Base-by-base conservation (phyloP, 2,888 invertebrate genomes). In the Odontomyia ornata region DNA sequence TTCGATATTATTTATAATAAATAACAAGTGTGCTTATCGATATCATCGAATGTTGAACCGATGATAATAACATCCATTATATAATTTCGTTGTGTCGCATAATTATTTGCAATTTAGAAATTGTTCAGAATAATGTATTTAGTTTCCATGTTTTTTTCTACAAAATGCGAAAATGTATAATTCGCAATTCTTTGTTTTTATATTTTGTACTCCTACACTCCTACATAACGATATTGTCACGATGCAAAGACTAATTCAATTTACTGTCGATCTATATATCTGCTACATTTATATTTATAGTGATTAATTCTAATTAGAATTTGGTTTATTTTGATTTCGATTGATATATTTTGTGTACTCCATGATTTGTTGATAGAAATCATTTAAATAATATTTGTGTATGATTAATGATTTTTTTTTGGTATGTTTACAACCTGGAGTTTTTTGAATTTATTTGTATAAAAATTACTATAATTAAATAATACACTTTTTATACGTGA, bases 401-500 rank as follows among this genome's bases (percentile, higher is more conserved):
- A 69, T 69, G 47, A 60, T 25, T 72, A 72, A 72, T 43, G 36
- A 73, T 25, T 71, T 47, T 73, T 57, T 73, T 73, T 73, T 57
- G 73, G 57, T 43, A 73, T 72, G 18, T 60, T 73, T 73, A 60
- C 43, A 60, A 36, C 57, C 57, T 57, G 36, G 52, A 36, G 9
- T 36, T 52, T 72, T 56, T 28, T 72, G 28, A 15, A 9, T 73
- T 73, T 73, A 57, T 57, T 60, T 73, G 73, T 73, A 73, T 36
- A 73, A 36, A 36, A 57, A 73, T 23, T 36, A 57, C 30, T 36
- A 36, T 47, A 73, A 52, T 73, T 72, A 72, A 72, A 72, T 46
- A 72, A 72, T 25, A 73, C 73, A 73, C 73, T 60, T 73, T 73
- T 73, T 73, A 73, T 73, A 73, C 28, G 73, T 57, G 47, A 28